Evolutionary conservation across 1,140 invertebrate species (phyloP).

Genomic region (Drosophila sechellia): DNA sequence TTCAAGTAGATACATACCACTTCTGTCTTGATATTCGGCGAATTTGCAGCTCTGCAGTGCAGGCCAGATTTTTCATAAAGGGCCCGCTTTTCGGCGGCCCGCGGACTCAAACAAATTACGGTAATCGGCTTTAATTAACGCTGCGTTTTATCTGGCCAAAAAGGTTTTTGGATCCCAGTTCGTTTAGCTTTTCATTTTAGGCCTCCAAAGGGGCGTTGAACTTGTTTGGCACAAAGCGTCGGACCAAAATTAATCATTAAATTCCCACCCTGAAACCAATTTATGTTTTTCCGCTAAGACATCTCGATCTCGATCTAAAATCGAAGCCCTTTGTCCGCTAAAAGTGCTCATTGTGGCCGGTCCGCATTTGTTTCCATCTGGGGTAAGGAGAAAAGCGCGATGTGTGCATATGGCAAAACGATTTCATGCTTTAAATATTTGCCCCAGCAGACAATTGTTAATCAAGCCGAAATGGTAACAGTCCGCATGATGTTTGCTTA

Average conservation of each 20-base stretch:
- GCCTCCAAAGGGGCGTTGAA: conserved; percentile 57
- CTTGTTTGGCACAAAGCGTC: conserved; percentile 66
- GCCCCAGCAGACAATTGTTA: conserved; percentile 66
- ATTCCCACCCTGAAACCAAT: conserved; percentile 60
- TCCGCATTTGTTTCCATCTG: conserved; percentile 38
- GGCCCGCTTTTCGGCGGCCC: conserved; percentile 35
- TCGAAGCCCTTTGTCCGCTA: conserved; percentile 52
- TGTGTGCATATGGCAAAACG: conserved; percentile 55
- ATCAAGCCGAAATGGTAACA: conserved; percentile 67
- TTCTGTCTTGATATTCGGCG: conserved; percentile 53
- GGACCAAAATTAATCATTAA: conserved; percentile 52
- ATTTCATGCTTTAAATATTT: conserved; percentile 74
- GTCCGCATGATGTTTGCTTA: conserved; percentile 42
- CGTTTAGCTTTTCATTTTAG: conserved; percentile 33
- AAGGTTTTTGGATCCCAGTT: conserved; percentile 28
- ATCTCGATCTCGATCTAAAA: conserved; percentile 71
- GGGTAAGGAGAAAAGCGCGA: conserved; percentile 58
- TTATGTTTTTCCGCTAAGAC: conserved; percentile 46
- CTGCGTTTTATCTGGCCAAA: conserved; percentile 64
- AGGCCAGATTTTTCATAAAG: conserved; percentile 44
- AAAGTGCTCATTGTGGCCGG: conserved; percentile 45
- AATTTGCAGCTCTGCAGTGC: conserved; percentile 64
- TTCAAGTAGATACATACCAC: conserved; percentile 42
- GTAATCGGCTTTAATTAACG: conserved; percentile 80
- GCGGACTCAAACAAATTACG: conserved; percentile 79